Percentiles rank a stretch among this genome's conserved stretches.
phyloP scores from a whole-genome alignment of 2,113 vertebrate species.

The Tetraodon nigroviridis region DNA sequence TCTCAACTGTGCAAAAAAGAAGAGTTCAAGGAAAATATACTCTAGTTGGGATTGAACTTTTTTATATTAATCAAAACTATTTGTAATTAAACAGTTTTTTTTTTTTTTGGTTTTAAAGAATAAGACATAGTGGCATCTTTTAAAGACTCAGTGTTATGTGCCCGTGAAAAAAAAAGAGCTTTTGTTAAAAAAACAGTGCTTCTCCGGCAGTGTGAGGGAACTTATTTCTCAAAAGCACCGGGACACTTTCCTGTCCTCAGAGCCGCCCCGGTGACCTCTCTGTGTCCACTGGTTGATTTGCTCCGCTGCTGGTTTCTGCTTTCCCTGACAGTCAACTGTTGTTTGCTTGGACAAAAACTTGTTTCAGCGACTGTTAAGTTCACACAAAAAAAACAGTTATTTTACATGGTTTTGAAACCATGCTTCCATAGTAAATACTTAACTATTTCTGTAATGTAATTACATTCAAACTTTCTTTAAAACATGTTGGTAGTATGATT shows the following conservation, averaged over 20 bases:
- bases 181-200: too few species aligned
- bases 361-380: too few species aligned
- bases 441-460: slow-evolving; percentile 5
- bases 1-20: not conserved
- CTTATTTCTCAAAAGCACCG: not conserved
- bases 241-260: slow-evolving; percentile 10
- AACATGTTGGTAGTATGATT: slow-evolving; percentile 1
- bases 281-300: slow-evolving; percentile 16
- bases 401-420: slow-evolving; percentile 21
- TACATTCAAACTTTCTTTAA: slow-evolving; percentile 27
- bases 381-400: too few species aligned
- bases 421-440: slow-evolving; percentile 37
- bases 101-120: not conserved
- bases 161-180: too few species aligned
- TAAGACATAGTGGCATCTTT: not conserved
- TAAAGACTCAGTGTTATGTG: not conserved
- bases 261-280: slow-evolving; percentile 1
- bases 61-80: not conserved
- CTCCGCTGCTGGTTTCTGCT: slow-evolving; percentile 22
- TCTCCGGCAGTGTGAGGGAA: too few species aligned
- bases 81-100: not conserved
- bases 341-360: too few species aligned
- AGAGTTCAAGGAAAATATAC: not conserved
- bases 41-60: not conserved
- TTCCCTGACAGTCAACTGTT: not conserved